Percentiles rank a stretch among this genome's conserved stretches.
These are phyloP conservation scores for Tinea trinotella DNA, from an alignment of 2,888 invertebrate species.

Conservation along the genomic window DNA sequence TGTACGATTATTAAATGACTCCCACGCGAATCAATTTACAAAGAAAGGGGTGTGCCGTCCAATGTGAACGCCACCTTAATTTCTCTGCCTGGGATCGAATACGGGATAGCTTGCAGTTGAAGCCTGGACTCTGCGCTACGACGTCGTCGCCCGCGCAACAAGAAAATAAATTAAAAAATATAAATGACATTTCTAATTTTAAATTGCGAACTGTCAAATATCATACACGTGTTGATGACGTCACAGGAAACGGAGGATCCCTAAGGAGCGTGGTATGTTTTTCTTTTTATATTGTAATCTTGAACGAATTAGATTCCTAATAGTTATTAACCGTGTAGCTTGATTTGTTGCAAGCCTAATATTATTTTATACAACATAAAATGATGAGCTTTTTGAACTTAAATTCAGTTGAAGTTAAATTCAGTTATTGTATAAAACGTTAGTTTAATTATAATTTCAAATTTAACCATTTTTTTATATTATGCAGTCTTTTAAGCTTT, in stretches of 20 bases:
- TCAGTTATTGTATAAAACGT: too few relatives aligned
- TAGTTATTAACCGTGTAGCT: too few relatives aligned
- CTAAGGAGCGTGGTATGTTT: constrained; percentile 47
- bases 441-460: too few relatives aligned
- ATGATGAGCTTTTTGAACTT: too few relatives aligned
- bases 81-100: constrained; percentile 33
- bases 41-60: constrained; percentile 62
- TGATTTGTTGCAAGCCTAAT: too few relatives aligned
- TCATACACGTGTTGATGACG: constrained; percentile 53
- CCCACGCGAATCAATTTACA: constrained; percentile 23
- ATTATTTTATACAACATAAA: too few relatives aligned
- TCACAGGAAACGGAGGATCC: constrained; percentile 31
- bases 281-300: constrained; percentile 28
- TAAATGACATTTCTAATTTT: not conserved
- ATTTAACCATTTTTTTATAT: too few relatives aligned
- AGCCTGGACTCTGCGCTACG: constrained; percentile 51
- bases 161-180: not conserved
- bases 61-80: constrained; percentile 58
- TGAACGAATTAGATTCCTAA: constrained; percentile 3
- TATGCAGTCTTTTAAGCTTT: too few relatives aligned
- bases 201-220: not conserved
- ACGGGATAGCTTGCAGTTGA: constrained; percentile 45
- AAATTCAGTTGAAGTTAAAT: too few relatives aligned
- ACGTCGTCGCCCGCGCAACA: constrained; percentile 41
- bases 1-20: not conserved